These are phyloP conservation scores for Pollicipes pollicipes DNA, from an alignment of 1,140 invertebrate species.

Conservation along the genomic window DNA sequence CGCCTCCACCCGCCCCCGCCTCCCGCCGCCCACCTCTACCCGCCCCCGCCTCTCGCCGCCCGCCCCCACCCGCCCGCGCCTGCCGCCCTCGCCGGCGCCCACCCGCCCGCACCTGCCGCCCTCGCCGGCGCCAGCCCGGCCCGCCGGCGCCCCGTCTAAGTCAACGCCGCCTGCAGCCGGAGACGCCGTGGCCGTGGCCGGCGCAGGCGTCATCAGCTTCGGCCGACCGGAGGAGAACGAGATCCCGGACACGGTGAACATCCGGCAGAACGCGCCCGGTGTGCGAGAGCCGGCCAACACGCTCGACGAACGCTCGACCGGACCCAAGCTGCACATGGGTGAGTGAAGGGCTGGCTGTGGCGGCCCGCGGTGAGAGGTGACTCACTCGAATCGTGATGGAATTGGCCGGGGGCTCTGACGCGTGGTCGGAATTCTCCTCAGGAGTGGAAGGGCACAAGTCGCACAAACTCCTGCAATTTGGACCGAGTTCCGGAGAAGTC, in stretches of 20 bases:
- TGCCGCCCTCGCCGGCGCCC: slow-evolving; percentile 9
- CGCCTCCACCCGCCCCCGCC: no score
- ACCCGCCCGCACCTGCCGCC: no score
- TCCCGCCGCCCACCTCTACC: no score
- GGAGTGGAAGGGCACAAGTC: no score
- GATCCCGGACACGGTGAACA: slow-evolving; percentile 34
- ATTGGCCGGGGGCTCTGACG: no score
- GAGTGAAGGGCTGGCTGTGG: no score
- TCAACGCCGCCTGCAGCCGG: slow-evolving; percentile 26
- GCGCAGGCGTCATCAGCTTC: not conserved
- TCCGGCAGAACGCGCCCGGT: slow-evolving; percentile 32
- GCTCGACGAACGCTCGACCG: slow-evolving; percentile 20
- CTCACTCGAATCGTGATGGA: no score
- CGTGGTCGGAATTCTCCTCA: no score
- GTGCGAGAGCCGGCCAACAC: slow-evolving; percentile 36
- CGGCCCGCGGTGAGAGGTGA: slow-evolving; percentile 53
- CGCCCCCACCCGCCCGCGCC: not conserved
- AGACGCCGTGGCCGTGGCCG: slow-evolving; percentile 13
- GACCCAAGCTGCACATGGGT: slow-evolving; percentile 17
- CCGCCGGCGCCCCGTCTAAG: slow-evolving; percentile 6
- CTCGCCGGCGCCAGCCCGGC: no score
- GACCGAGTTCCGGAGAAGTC: no score
- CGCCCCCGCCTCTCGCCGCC: no score
- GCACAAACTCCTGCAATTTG: no score
- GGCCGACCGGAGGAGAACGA: slow-evolving; percentile 29